A percentile compares a stretch with the other conserved stretches of the same genome.
Evolutionary conservation across 2,797 vertebrate genomes (phyloP).

Genomic region (Ptychobarbus kaznakovi): DNA sequence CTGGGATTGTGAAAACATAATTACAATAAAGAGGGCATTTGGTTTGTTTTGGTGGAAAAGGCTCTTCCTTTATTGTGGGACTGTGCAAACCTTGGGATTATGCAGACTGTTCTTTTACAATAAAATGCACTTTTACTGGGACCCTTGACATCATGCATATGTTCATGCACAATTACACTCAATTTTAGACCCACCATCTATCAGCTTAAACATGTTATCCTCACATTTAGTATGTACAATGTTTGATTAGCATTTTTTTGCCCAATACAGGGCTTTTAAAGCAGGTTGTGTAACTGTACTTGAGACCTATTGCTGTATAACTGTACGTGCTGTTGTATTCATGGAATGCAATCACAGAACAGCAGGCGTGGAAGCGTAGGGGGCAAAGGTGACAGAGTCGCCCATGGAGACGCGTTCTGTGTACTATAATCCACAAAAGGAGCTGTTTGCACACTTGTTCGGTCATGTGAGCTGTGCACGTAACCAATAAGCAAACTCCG

Average conservation of each 20-base stretch:
- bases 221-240: constrained; percentile 26
- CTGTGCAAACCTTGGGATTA: background rate
- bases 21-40: background rate
- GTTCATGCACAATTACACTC: background rate
- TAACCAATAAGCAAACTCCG: constrained; percentile 40
- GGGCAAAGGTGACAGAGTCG: constrained; percentile 55
- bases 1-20: background rate
- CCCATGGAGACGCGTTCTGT: constrained; percentile 55
- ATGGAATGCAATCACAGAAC: constrained; percentile 11
- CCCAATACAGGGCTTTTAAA: background rate
- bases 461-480: constrained; percentile 33
- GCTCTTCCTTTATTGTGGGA: background rate
- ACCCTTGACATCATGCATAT: background rate
- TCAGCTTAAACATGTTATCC: background rate
- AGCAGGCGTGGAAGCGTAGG: constrained; percentile 26
- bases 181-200: background rate
- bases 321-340: constrained; percentile 24
- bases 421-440: constrained; percentile 50
- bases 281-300: constrained; percentile 52
- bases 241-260: background rate
- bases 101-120: background rate
- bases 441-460: constrained; percentile 45
- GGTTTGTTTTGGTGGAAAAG: background rate
- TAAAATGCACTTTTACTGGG: background rate
- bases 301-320: constrained; percentile 30